These are phyloP conservation scores for Cyphomyrmex costatus DNA, from an alignment of 1,140 invertebrate species.

Conservation along the genomic window DNA sequence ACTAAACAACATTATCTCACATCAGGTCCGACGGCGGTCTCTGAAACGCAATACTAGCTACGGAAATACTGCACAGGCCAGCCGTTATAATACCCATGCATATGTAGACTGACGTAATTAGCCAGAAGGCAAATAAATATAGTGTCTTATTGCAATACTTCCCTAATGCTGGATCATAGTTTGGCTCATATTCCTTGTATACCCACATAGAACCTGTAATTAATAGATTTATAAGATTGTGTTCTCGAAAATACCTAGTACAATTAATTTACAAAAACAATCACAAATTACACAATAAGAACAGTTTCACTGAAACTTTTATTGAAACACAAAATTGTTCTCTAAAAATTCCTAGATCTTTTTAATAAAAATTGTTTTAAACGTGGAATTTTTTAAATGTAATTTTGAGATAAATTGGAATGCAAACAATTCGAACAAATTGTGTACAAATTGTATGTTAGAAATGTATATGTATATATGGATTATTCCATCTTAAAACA, in stretches of 20 bases:
- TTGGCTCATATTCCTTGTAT: slow-evolving; percentile 89
- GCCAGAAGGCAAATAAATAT: slow-evolving; percentile 91
- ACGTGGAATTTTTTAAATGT: too few species aligned
- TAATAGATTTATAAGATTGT: neutral
- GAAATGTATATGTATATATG: too few species aligned
- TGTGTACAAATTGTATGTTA: too few species aligned
- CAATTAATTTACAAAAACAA: too few species aligned
- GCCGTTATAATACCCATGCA: slow-evolving; percentile 87
- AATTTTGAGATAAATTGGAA: too few species aligned
- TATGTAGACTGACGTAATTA: slow-evolving; percentile 89
- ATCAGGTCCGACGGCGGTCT: slow-evolving; percentile 78
- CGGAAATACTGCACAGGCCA: slow-evolving; percentile 88
- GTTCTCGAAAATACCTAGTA: too few species aligned
- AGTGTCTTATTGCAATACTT: slow-evolving; percentile 90
- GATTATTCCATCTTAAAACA: too few species aligned
- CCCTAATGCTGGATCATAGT: slow-evolving; percentile 86
- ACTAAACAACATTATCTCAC: slow-evolving; percentile 55
- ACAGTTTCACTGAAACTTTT: too few species aligned
- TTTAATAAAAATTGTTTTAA: too few species aligned
- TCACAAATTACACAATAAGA: too few species aligned
- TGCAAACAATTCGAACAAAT: neutral
- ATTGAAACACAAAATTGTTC: too few species aligned
- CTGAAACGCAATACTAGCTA: slow-evolving; percentile 87
- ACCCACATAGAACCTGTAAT: slow-evolving; percentile 89
- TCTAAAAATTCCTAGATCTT: too few species aligned